These are phyloP conservation scores for Steatocranus sp. DNA, from an alignment of 2,797 vertebrate genomes.

Conservation along the genomic window DNA sequence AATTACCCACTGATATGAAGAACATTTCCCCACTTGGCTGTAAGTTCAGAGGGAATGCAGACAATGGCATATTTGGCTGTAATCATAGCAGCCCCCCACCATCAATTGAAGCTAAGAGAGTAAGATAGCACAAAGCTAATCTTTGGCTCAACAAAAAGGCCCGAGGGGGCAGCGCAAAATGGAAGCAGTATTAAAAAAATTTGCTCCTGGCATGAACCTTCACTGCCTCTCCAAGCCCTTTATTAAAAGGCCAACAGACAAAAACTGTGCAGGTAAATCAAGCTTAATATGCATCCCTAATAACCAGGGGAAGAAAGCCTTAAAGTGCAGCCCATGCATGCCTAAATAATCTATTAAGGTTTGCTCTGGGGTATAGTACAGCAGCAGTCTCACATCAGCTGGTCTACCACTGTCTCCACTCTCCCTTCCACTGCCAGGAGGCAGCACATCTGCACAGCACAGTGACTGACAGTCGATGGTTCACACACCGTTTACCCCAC, in stretches of 20 bases:
- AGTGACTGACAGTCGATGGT: constrained; percentile 40
- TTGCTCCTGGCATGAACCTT: background rate
- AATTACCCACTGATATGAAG: constrained; percentile 71
- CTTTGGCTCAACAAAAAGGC: constrained; percentile 49
- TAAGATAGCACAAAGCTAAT: constrained; percentile 60
- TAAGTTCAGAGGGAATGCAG: constrained; percentile 63
- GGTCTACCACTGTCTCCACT: constrained; percentile 13
- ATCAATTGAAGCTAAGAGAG: constrained; percentile 52
- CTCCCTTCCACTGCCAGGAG: constrained; percentile 29
- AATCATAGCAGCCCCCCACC: constrained; percentile 35
- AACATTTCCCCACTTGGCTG: constrained; percentile 58
- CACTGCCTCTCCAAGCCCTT: background rate
- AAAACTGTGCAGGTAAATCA: background rate
- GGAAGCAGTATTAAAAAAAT: constrained; percentile 37
- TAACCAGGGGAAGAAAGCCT: background rate
- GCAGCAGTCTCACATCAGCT: constrained; percentile 41
- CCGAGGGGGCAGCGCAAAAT: constrained; percentile 29
- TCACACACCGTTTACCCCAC: constrained; percentile 2
- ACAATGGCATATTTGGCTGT: constrained; percentile 63
- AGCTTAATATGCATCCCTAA: constrained; percentile 6
- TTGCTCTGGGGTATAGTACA: constrained; percentile 21
- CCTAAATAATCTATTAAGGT: constrained; percentile 54
- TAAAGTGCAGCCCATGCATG: constrained; percentile 25
- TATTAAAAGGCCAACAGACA: background rate
- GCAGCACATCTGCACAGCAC: constrained; percentile 57